phyloP scores from a whole-genome alignment of 2,888 invertebrate genomes.

The Trissoscelio sp. region DNA sequence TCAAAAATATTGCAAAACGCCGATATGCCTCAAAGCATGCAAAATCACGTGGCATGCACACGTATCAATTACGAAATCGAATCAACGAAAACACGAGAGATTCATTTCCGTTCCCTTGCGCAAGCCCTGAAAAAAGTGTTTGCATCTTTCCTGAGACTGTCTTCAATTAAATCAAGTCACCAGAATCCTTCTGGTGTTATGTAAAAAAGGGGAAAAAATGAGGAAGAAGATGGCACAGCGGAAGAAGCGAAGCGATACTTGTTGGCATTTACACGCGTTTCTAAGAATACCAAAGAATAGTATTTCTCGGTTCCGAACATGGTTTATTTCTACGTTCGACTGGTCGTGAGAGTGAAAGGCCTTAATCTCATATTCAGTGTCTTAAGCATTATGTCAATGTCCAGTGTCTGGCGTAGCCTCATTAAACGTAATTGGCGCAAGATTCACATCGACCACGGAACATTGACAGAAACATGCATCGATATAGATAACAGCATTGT shows the following conservation, averaged over 20 bases:
- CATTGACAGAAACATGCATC: conserved; percentile 58
- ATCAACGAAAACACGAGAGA: neutral
- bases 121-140: neutral
- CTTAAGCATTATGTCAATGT: conserved; percentile 73
- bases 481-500: conserved; percentile 56
- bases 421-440: conserved; percentile 67
- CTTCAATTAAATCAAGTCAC: neutral
- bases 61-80: conserved; percentile 30
- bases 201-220: conserved; percentile 17
- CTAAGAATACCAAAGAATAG: conserved; percentile 16
- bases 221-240: conserved; percentile 32
- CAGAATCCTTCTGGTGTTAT: conserved; percentile 1
- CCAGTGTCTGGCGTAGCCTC: conserved; percentile 59
- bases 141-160: neutral
- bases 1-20: conserved; percentile 33
- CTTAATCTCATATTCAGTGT: conserved; percentile 68
- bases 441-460: conserved; percentile 60
- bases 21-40: conserved; percentile 21
- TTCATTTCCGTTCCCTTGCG: conserved; percentile 6
- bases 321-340: conserved; percentile 40
- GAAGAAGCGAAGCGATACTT: conserved; percentile 1
- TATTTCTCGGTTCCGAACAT: conserved; percentile 26
- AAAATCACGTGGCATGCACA: conserved; percentile 23
- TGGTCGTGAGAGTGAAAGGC: conserved; percentile 67
- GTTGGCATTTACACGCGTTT: conserved; percentile 9